Percentiles rank a stretch among this genome's conserved stretches.
These are phyloP conservation scores for Parauchenoglanis punctatus DNA, from an alignment of 2,797 vertebrate species.

Conservation along the genomic window DNA sequence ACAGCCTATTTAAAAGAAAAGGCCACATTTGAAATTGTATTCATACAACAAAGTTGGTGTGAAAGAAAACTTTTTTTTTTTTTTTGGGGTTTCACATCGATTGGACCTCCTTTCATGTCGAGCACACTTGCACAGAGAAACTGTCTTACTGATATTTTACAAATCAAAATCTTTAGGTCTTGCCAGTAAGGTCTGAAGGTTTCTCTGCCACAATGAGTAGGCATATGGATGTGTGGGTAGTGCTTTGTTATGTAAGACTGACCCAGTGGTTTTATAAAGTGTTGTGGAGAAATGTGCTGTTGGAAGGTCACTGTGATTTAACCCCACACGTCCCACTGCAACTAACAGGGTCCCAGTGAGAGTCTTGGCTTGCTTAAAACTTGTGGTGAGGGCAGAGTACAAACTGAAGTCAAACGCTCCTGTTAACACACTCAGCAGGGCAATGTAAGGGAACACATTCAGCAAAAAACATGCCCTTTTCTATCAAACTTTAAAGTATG, in stretches of 20 bases:
- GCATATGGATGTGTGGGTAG: constrained; percentile 34
- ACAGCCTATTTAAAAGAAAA: no score
- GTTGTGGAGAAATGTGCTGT: constrained; percentile 10
- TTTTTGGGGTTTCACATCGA: background rate
- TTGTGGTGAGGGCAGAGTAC: constrained; percentile 4
- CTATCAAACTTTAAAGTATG: background rate
- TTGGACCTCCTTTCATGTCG: background rate
- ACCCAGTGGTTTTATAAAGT: constrained; percentile 30
- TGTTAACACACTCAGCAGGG: constrained; percentile 24
- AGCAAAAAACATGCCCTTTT: background rate
- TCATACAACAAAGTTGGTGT: background rate
- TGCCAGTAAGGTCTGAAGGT: constrained; percentile 17
- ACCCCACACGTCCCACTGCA: constrained; percentile 5
- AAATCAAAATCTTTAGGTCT: constrained; percentile 28
- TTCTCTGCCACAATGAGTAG: constrained; percentile 17
- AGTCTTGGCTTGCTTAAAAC: constrained; percentile 14
- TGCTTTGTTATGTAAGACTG: constrained; percentile 25
- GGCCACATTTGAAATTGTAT: background rate
- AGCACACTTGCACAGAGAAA: background rate
- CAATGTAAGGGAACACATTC: background rate
- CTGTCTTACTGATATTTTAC: background rate
- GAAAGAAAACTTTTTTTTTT: background rate
- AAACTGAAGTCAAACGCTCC: constrained; percentile 26
- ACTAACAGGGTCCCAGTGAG: constrained; percentile 24
- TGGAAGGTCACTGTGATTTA: constrained; percentile 28